Base-by-base conservation (phyloP, 2,888 invertebrate species). In the Mythimna ferrago region DNA sequence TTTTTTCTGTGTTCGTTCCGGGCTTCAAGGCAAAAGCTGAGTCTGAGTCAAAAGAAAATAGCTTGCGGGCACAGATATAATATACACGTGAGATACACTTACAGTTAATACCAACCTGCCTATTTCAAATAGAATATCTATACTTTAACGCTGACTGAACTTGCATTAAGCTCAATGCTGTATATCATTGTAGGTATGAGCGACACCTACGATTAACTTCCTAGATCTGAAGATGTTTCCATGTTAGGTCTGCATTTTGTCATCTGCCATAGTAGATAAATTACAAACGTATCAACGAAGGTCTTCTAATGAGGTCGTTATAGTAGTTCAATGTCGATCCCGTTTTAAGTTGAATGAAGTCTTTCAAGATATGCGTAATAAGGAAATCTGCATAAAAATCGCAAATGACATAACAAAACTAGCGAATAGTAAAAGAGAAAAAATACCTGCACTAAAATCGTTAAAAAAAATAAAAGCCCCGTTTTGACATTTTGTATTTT, bases 261-360 rank as follows among this genome's bases (percentile, higher is more conserved):
- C 57, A 62, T 65, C 21, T 66, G 57, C 68, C 16, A 48, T 26
- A 51, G 7, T 14, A 2, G 51, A 9, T n/a, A n/a, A 63, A 48
- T 71, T 32, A 58, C 2, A 66, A 62, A 56, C 6, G 48, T 64
- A 60, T 48, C 5, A 26, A 26, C 44, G 9, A 74, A 80, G 72
- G 21, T 62, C 70, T 71, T 76, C 61, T n/a, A 26, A 53, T 71
- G 62, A 81, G 70, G 54, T 73, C 65, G 57, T 57, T 66, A 67
- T 69, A 65, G 41, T 44, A 62, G n/a, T 21, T 68, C 56, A 70
- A 66, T 71, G 48, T 66, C 66, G 51, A 26, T 64, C 41, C 32
- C 19, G 10, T 19, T 62, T 58, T 38, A 38, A 60, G 11, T 14
- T 53, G 0, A 63, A 61, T 44, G 5, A 61, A 61, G 7, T 21